Base-by-base conservation (phyloP, 2,888 invertebrate genomes). In the Thalpophila matura region DNA sequence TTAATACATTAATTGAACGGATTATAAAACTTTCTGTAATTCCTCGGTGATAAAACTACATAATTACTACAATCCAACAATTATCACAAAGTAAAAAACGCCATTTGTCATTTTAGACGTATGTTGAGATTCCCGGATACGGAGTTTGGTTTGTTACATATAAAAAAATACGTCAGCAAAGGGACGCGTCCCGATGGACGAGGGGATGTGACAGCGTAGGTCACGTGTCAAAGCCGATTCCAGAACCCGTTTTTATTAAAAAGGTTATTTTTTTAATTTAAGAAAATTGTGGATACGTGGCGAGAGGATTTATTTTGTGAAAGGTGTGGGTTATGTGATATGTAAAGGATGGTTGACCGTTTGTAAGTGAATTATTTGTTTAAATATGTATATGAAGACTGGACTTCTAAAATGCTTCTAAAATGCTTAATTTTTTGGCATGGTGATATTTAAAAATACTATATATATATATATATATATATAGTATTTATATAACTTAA, bases 121-220 rank as follows among this genome's bases (percentile, higher is more conserved):
- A 74, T 78, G 78, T 80, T 72, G 79, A 77, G 51, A 45, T 56
- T 55, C 22, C 35, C 42, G 55, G 54, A 62, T 29, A 35, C 38
- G 55, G 43, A 45, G 63, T 42, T 71, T 77, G 63, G 55, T 62
- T 64, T 73, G 78, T 77, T 70, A 72, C 56, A 66, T 74, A 79
- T 76, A 74, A 27, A 47, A 22, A 72, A 82, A 81, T 75, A 79
- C 62, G 72, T 74, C 74, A 77, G 74, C 73, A 43, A 78, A 77
- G 45, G 69, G 66, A 77, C 72, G 66, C 75, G 79, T 79, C 66
- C 42, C 70, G 61, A 61, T 64, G 68, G 74, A 82, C 73, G 76
- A 77, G 77, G 83, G 79, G 72, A 69, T 76, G 74, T 82, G 83
- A 82, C 84, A 83, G 79, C 69, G 33, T 45, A 67, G 72, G 81